Evolutionary conservation across 1,140 invertebrate species (phyloP).

Genomic region (Holotrichia oblita): DNA sequence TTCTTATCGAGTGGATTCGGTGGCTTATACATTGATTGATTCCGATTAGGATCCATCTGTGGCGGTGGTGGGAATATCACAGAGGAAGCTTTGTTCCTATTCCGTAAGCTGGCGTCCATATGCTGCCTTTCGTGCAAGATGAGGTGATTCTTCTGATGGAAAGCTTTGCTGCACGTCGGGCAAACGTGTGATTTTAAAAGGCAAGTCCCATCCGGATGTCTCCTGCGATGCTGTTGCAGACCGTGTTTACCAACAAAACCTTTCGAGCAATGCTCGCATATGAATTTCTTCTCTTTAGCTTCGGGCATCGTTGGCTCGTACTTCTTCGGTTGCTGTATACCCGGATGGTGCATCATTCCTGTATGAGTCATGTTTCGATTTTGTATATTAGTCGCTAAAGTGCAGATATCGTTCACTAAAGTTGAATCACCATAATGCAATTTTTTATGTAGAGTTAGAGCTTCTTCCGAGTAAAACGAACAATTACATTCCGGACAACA

Average conservation of each 20-base stretch:
- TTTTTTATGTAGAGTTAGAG: slow-evolving; percentile 79
- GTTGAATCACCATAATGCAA: slow-evolving; percentile 85
- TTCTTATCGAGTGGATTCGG: slow-evolving; percentile 5
- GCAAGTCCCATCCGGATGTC: slow-evolving; percentile 82
- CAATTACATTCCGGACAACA: slow-evolving; percentile 68
- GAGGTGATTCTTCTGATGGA: slow-evolving; percentile 86
- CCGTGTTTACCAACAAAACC: slow-evolving; percentile 86
- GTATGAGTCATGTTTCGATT: slow-evolving; percentile 24
- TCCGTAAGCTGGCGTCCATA: slow-evolving; percentile 68
- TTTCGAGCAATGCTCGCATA: slow-evolving; percentile 84
- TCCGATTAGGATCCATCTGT: background rate
- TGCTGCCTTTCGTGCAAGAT: slow-evolving; percentile 83
- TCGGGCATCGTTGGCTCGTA: slow-evolving; percentile 12
- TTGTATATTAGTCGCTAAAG: slow-evolving; percentile 55
- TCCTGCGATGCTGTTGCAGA: slow-evolving; percentile 76
- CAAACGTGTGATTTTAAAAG: slow-evolving; percentile 83
- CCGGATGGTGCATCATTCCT: slow-evolving; percentile 22
- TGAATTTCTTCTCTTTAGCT: slow-evolving; percentile 77
- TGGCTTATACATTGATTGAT: slow-evolving; percentile 26
- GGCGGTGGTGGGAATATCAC: slow-evolving; percentile 20
- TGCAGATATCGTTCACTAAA: slow-evolving; percentile 86
- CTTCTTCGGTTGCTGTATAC: slow-evolving; percentile 5
- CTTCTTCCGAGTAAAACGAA: slow-evolving; percentile 75
- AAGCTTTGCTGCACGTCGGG: slow-evolving; percentile 85
- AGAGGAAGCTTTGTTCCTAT: slow-evolving; percentile 42